Evolutionary conservation across 1,140 invertebrate species (phyloP), one percentile per base, ranked within the genome.

Genomic region (Potamilus streckersoni): DNA sequence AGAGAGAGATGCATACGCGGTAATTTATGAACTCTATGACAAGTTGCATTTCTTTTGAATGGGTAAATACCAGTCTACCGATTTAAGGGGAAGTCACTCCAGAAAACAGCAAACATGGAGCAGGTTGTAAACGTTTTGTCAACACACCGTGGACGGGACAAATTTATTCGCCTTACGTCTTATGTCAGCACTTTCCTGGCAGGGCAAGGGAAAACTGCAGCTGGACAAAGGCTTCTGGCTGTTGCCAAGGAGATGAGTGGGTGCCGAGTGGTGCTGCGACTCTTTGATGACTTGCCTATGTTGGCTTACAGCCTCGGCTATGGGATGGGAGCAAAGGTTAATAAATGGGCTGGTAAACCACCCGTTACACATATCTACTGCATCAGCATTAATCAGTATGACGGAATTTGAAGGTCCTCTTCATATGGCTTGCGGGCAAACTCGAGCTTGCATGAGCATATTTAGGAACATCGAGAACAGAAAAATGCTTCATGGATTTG

Each of bases 211-310:
- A 82, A 93, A 59, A 87, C 91, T 74, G 87, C 90, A 6, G 91
- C 90, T 57, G 89, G 92, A 4, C 89, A 90, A 49, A 93, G 93
- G 75, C 92, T 94, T 23, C 89, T 90, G 66, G 91, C 85, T 56
- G 90, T 95, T 80, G 91, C 93, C 76, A 92, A 91, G 14, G 92
- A 93, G 83, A 91, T 95, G 81, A 93, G 93, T 62, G 91, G 89
- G 14, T 86, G 85, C 72, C 89, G 95, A 80, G 92, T 93, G 5
- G 92, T 94, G 61, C 87, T 95, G 59, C 90, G 95, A 76, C 90
- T 96, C 59, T 92, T 95, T 68, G 94, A 95, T 90, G 94, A 95
- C 81, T 91, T 95, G 80, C 93, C 94, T 13, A 93, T 93, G 91
- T 87, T 95, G 72, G 66, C 82, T 12, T 69, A 80, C 19, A 86